Evolutionary conservation across 2,888 invertebrate genomes (phyloP).

Genomic region (Subacronicta megacephala): DNA sequence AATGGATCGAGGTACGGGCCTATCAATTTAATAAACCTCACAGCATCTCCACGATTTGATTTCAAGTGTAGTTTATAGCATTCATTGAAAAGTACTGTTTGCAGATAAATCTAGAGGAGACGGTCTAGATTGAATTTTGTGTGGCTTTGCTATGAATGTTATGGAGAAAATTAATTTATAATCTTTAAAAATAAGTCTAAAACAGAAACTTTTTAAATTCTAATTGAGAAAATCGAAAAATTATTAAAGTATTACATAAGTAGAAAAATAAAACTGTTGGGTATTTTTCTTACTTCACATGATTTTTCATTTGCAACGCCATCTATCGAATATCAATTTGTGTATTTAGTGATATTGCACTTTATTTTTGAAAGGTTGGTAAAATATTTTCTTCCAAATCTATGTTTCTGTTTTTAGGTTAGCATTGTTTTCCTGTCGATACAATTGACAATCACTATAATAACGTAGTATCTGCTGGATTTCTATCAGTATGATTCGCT

Average conservation of each 20-base stretch:
- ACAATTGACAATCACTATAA: slow-evolving; percentile 72
- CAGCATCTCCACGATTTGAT: slow-evolving; percentile 75
- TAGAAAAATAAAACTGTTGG: too few species aligned
- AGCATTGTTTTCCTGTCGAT: slow-evolving; percentile 67
- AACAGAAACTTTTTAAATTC: too few species aligned
- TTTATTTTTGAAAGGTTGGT: too few species aligned
- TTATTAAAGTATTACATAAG: too few species aligned
- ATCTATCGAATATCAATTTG: too few species aligned
- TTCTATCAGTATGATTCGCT: slow-evolving; percentile 79
- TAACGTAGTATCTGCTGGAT: slow-evolving; percentile 82
- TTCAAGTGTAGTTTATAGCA: slow-evolving; percentile 80
- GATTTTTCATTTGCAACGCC: too few species aligned
- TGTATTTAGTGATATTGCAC: too few species aligned
- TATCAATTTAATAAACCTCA: slow-evolving; percentile 79
- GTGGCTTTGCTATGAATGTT: slow-evolving; percentile 14
- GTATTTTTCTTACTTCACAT: too few species aligned
- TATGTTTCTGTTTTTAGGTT: neutral
- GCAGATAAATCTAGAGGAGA: slow-evolving; percentile 59
- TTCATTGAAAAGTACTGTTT: slow-evolving; percentile 75
- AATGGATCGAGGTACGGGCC: slow-evolving; percentile 72
- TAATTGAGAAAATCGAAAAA: too few species aligned
- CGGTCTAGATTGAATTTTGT: slow-evolving; percentile 34
- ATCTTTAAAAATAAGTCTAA: too few species aligned
- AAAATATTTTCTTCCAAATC: too few species aligned
- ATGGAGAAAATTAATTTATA: slow-evolving; percentile 26